Evolutionary conservation across 2,113 vertebrate genomes (phyloP).

Genomic region (Poecile atricapillus): DNA sequence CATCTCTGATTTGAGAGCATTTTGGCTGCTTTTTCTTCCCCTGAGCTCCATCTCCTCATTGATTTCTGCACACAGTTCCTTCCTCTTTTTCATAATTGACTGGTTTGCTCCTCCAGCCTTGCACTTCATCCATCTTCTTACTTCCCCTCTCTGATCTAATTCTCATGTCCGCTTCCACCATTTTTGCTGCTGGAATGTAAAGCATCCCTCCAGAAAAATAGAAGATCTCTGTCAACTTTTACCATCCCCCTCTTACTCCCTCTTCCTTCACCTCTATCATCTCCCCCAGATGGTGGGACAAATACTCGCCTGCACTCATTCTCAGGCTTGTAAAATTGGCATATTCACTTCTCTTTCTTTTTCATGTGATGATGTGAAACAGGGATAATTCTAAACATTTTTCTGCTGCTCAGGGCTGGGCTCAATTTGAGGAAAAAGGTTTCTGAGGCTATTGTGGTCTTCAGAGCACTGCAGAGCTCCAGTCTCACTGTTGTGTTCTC

Average conservation of each 20-base stretch:
- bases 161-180: conserved; percentile 39
- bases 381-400: background rate
- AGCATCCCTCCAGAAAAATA: conserved; percentile 52
- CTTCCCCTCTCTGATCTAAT: conserved; percentile 48
- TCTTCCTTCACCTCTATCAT: conserved; percentile 16
- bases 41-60: background rate
- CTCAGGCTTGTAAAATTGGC: background rate
- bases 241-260: background rate
- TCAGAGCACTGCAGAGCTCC: background rate
- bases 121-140: conserved; percentile 60
- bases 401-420: background rate
- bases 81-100: conserved; percentile 28
- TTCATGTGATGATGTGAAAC: background rate
- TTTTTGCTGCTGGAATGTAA: conserved; percentile 51
- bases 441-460: background rate
- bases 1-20: background rate
- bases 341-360: background rate
- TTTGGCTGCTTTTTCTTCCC: conserved; percentile 37
- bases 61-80: background rate
- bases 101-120: conserved; percentile 50
- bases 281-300: conserved; percentile 38
- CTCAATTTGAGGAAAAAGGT: background rate
- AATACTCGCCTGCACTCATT: background rate
- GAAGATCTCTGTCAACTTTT: conserved; percentile 7
- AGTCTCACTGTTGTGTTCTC: background rate